These are phyloP conservation scores for Achroia grisella DNA, from an alignment of 1,140 invertebrate genomes.

Conservation along the genomic window DNA sequence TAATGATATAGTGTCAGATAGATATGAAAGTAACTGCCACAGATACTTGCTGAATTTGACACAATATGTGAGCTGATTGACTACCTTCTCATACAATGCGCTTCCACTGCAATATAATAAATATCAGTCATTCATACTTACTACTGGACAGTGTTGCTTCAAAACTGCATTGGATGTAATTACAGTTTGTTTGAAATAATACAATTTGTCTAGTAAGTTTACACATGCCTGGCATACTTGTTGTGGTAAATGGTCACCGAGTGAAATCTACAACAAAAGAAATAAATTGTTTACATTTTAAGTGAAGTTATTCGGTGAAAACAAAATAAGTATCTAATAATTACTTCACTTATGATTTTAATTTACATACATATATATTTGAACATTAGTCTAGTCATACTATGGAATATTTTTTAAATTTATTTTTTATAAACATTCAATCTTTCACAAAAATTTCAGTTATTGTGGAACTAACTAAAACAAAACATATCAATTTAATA, in stretches of 20 bases:
- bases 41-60: too few relatives aligned
- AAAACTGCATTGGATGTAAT: conserved; percentile 57
- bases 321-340: neutral
- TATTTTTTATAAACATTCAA: too few relatives aligned
- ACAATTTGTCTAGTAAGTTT: conserved; percentile 59
- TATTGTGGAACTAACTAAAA: neutral
- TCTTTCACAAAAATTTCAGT: neutral
- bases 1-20: too few relatives aligned
- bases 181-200: conserved; percentile 66
- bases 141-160: conserved; percentile 31
- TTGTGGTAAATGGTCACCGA: conserved; percentile 52
- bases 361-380: neutral
- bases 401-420: too few relatives aligned
- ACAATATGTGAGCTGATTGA: too few relatives aligned
- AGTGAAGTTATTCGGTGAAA: conserved; percentile 9
- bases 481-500: too few relatives aligned
- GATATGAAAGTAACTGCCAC: too few relatives aligned
- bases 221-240: conserved; percentile 58
- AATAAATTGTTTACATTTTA: neutral
- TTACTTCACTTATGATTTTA: neutral
- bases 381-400: neutral
- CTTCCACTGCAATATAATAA: too few relatives aligned
- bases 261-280: conserved; percentile 49
- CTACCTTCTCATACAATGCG: too few relatives aligned
- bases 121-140: conserved; percentile 6